Evolutionary conservation across 1,140 invertebrate species (phyloP), one percentile per base, ranked within the genome.

Genomic region (Anthonomus grandis): DNA sequence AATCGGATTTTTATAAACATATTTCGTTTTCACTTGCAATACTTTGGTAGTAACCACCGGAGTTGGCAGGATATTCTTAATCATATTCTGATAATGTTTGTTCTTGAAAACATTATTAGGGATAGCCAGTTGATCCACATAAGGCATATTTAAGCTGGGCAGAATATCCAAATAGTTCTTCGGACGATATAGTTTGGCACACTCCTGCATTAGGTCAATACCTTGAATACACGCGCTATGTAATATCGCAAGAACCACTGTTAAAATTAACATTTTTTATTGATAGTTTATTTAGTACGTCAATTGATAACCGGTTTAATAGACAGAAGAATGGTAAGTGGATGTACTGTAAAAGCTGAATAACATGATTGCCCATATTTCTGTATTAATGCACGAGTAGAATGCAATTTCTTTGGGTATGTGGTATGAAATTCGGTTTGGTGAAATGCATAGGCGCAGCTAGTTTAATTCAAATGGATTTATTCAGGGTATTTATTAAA

Each of bases 1-100:
- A 31, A 70, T 60, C 1, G 70, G 70, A 31, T 63, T 72, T 34
- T 62, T 64, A 34, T 64, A 63, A 0, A 72, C 61, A 41, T 70
- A 71, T 53, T 67, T 66, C 4, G 67, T 71, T 17, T 67, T 59
- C 3, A 70, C 53, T 36, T 57, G 67, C 4, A 70, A 56, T 41
- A 70, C 64, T 57, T 67, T 70, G 3, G 66, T 71, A 18, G 63
- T 66, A 1, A 60, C 15, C 23, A 65, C 65, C 38, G 60, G 62
- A 19, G 67, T 53, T 18, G 67, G 67, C 24, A 61, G 60, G 31
- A 70, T 62, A 17, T 44, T 58, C 21, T 53, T 42, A n/a, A 8
- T 34, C 12, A 31, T 12, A 24, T 53, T 44, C 5, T 37, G 31
- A 6, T 23, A 18, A 9, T 24, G 36, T 34, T 8, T 12, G 2